Conservation (phyloP, 1,140 invertebrate genomes). For the Neodiprion lecontei region DNA sequence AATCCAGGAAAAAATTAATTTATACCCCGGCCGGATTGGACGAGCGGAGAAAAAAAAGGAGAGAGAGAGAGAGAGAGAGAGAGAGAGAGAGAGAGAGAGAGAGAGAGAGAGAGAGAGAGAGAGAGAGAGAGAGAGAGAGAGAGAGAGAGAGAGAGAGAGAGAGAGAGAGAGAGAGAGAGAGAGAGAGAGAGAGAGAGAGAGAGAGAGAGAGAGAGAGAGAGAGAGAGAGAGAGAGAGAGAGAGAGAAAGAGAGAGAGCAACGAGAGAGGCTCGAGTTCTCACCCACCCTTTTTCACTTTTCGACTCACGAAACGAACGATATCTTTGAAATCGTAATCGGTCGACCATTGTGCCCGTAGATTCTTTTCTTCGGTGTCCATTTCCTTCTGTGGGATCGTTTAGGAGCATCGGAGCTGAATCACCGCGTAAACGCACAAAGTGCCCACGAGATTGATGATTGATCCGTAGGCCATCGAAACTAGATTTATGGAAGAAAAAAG, state of each 20-base stretch:
- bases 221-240: neutral
- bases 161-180: slow-evolving; percentile 12
- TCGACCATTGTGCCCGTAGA: neutral
- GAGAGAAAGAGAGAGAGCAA: slow-evolving; percentile 20
- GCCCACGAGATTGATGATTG: neutral
- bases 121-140: slow-evolving; percentile 20
- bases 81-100: slow-evolving; percentile 20
- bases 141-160: neutral
- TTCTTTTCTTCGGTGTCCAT: neutral
- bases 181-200: slow-evolving; percentile 16
- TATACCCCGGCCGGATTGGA: neutral
- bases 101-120: neutral
- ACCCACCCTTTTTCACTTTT: slow-evolving; percentile 1
- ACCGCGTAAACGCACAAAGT: no score
- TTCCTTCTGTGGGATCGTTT: neutral
- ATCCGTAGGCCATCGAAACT: no score
- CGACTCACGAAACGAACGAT: slow-evolving; percentile 7
- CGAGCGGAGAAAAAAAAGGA: neutral
- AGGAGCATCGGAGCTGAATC: neutral
- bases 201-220: neutral
- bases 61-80: neutral
- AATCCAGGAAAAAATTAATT: slow-evolving; percentile 8
- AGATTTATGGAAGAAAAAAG: no score
- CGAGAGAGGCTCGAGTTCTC: slow-evolving; percentile 9
- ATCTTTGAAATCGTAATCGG: slow-evolving; percentile 7